These are phyloP conservation scores for Cranoglanis bouderius DNA, from an alignment of 2,113 vertebrate species.

Conservation along the genomic window DNA sequence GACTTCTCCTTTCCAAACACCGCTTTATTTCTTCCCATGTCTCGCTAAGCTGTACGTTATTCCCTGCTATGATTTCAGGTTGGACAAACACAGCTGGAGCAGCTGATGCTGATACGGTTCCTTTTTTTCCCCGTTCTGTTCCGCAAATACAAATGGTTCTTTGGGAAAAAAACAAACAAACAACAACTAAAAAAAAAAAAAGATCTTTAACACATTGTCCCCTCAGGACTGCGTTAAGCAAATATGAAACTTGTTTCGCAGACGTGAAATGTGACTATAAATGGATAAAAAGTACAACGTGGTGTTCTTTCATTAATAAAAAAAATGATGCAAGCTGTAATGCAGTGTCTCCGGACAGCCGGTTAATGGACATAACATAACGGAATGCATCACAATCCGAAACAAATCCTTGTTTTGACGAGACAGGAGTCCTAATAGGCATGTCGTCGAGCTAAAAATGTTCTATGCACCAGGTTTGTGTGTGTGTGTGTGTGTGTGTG, in stretches of 20 bases:
- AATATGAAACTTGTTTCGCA: neutral
- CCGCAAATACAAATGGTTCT: conserved; percentile 6
- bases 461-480: neutral
- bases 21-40: conserved; percentile 8
- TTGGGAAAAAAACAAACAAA: no score
- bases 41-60: conserved; percentile 1
- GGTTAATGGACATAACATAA: neutral
- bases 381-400: neutral
- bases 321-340: neutral
- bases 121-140: neutral
- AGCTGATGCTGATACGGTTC: neutral
- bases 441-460: neutral
- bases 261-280: neutral
- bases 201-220: neutral
- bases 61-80: conserved; percentile 1
- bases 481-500: neutral
- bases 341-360: neutral
- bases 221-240: neutral
- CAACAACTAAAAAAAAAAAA: neutral
- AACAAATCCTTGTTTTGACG: neutral
- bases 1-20: neutral
- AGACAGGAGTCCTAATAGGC: neutral
- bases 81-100: conserved; percentile 25
- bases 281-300: neutral
- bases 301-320: neutral